Conservation (phyloP, 1,140 invertebrate genomes). For the Ridgeia piscesae region DNA sequence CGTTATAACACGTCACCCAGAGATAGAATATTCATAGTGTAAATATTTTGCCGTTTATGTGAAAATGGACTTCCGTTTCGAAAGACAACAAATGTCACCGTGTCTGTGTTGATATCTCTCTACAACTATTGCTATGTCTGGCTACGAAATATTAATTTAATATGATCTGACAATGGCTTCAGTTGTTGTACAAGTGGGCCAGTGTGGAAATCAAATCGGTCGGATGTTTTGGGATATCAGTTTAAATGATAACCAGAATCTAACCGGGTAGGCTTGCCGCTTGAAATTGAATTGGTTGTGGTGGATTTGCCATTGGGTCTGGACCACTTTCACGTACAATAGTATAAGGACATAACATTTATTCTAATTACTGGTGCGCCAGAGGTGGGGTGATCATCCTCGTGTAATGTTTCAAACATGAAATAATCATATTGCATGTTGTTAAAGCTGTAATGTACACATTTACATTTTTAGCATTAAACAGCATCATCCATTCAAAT, state of each 20-base stretch:
- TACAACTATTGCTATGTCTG: neutral
- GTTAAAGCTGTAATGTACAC: no score
- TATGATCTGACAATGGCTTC: neutral
- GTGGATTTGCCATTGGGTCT: no score
- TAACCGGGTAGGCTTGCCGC: slow-evolving; percentile 32
- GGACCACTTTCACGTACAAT: no score
- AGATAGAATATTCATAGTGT: neutral
- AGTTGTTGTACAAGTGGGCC: slow-evolving; percentile 39
- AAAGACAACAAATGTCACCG: neutral
- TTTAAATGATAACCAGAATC: slow-evolving; percentile 33
- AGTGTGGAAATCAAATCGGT: slow-evolving; percentile 52
- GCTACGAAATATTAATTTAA: neutral
- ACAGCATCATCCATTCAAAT: no score
- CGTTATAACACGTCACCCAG: neutral
- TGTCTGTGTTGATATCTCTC: neutral
- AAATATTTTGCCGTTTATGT: neutral
- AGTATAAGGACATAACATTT: no score
- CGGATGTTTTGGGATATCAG: slow-evolving; percentile 41
- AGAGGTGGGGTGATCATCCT: no score
- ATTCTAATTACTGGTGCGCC: no score
- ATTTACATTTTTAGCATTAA: no score
- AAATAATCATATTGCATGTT: no score
- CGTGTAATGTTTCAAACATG: no score
- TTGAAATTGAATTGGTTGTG: no score
- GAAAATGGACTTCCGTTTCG: neutral